Conservation (phyloP, 2,113 vertebrate genomes). For the Archilochus colubris region DNA sequence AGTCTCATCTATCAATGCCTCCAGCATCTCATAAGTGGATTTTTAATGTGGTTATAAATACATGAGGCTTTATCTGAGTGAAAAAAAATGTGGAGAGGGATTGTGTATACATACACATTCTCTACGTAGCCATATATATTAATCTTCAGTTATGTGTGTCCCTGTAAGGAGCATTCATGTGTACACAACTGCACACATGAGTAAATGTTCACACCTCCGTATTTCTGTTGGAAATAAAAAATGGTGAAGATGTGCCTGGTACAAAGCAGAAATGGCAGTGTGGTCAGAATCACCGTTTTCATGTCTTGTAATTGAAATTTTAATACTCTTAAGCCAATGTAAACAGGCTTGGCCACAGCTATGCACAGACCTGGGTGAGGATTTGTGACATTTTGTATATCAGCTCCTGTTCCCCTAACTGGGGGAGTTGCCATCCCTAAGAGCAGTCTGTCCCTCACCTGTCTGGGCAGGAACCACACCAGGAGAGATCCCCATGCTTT, state of each 20-base stretch:
- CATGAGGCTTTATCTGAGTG: neutral
- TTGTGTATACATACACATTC: neutral
- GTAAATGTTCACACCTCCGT: fast-evolving
- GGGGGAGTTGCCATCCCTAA: neutral
- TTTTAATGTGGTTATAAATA: neutral
- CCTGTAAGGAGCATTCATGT: fast-evolving
- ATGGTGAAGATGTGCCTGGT: neutral
- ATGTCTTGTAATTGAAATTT: neutral
- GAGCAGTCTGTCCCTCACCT: neutral
- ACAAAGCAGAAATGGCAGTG: neutral
- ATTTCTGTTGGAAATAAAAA: neutral
- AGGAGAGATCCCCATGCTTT: neutral
- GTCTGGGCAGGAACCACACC: neutral
- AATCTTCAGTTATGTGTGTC: neutral
- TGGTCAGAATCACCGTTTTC: neutral
- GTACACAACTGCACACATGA: neutral
- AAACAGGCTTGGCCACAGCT: neutral
- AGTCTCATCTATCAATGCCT: neutral
- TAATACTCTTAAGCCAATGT: neutral
- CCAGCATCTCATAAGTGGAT: neutral
- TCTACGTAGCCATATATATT: neutral
- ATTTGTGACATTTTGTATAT: neutral
- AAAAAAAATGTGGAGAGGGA: neutral
- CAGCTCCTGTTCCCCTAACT: neutral
- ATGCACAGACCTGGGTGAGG: neutral